Evolutionary conservation across 2,113 vertebrate genomes (phyloP).

Genomic region (Amphiprion ocellaris): DNA sequence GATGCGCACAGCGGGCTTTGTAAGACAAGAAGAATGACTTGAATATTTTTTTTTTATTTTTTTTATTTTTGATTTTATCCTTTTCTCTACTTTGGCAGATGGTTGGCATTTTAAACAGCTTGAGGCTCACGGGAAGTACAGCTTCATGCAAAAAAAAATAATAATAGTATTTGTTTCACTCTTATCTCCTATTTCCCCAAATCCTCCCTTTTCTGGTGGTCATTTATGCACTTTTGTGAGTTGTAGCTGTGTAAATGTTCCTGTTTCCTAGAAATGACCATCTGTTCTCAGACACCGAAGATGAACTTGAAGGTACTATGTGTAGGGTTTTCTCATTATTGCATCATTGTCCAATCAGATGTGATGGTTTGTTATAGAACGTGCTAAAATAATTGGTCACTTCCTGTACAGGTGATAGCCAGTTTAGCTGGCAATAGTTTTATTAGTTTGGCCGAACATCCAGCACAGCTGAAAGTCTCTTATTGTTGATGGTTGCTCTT

Average conservation of each 20-base stretch:
- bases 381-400: background rate
- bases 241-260: slow-evolving; percentile 77
- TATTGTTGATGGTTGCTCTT: background rate
- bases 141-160: slow-evolving; percentile 57
- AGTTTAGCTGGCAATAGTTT: background rate
- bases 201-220: slow-evolving; percentile 62
- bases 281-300: slow-evolving; percentile 50
- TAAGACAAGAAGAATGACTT: slow-evolving; percentile 79
- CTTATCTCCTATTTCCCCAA: slow-evolving; percentile 29
- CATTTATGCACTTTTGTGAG: slow-evolving; percentile 82
- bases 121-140: slow-evolving; percentile 59
- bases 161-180: slow-evolving; percentile 53
- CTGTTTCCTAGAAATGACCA: slow-evolving; percentile 64
- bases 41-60: slow-evolving; percentile 63
- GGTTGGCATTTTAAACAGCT: slow-evolving; percentile 59
- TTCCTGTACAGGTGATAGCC: background rate
- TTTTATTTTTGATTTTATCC: slow-evolving; percentile 41
- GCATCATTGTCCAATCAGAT: slow-evolving; percentile 4
- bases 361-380: background rate
- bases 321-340: slow-evolving; percentile 61
- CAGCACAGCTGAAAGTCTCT: slow-evolving; percentile 1
- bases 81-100: slow-evolving; percentile 62
- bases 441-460: background rate
- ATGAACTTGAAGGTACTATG: slow-evolving; percentile 67
- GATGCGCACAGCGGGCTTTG: slow-evolving; percentile 80